Percentiles rank a stretch among this genome's conserved stretches.
These are phyloP conservation scores for Syngnathus typhle DNA, from an alignment of 2,113 vertebrate species.

Conservation along the genomic window DNA sequence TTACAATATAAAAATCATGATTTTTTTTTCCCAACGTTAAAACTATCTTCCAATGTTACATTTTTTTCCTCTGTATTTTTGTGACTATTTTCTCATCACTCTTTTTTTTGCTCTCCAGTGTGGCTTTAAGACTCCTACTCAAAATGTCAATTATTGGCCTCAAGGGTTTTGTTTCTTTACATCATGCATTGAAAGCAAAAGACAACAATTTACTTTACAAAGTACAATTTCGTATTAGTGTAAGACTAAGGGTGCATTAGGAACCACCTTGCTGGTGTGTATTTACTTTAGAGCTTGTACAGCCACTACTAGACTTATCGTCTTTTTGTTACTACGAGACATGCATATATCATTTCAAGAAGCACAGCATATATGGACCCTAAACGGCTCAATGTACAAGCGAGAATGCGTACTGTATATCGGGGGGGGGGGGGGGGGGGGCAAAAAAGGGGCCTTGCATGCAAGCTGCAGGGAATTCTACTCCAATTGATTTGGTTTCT, in stretches of 20 bases:
- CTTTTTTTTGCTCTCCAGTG: not conserved
- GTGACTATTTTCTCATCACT: not conserved
- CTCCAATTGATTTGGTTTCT: constrained; percentile 61
- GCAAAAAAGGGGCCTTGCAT: constrained; percentile 47
- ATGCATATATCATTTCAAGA: constrained; percentile 55
- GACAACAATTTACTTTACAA: constrained; percentile 14
- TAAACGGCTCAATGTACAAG: constrained; percentile 53
- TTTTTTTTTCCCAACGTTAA: not conserved
- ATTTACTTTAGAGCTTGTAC: constrained; percentile 36
- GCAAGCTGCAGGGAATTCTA: constrained; percentile 57
- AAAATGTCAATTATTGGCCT: constrained; percentile 12
- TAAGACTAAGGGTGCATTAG: constrained; percentile 27
- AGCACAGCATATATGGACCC: constrained; percentile 29
- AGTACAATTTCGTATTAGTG: constrained; percentile 27
- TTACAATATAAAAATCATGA: not conserved
- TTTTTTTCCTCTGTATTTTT: not conserved
- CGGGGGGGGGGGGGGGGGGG: not conserved
- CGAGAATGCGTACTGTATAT: constrained; percentile 30
- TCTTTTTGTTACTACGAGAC: constrained; percentile 49
- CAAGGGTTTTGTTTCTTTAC: not conserved
- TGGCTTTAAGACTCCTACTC: constrained; percentile 7
- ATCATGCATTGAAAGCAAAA: not conserved
- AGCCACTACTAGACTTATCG: constrained; percentile 40
- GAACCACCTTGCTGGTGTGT: constrained; percentile 46
- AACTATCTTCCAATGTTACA: not conserved